Percentiles rank a stretch among this genome's conserved stretches.
These are phyloP conservation scores for Drosophila busckii DNA, from an alignment of 1,140 invertebrate genomes.

Conservation along the genomic window DNA sequence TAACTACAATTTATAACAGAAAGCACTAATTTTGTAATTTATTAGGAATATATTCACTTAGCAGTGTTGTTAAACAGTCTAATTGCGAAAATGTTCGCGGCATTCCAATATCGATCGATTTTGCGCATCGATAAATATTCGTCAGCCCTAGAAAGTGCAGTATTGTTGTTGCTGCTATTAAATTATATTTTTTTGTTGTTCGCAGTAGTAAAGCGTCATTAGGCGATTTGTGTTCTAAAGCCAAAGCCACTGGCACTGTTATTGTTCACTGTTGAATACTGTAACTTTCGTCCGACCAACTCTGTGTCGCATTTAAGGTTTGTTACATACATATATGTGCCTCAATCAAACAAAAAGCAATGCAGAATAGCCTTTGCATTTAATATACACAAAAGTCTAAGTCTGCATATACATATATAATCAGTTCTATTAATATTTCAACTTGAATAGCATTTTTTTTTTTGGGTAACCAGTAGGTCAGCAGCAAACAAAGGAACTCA, in stretches of 20 bases:
- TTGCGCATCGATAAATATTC: slow-evolving; percentile 5
- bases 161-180: slow-evolving; percentile 14
- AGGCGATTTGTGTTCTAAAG: slow-evolving; percentile 10
- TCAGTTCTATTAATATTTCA: too few relatives aligned
- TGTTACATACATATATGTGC: not conserved
- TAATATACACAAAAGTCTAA: too few relatives aligned
- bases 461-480: too few relatives aligned
- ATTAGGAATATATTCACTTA: too few relatives aligned
- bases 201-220: slow-evolving; percentile 14
- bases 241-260: not conserved
- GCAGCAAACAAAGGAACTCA: slow-evolving; percentile 53
- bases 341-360: slow-evolving; percentile 11
- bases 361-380: slow-evolving; percentile 24
- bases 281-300: not conserved
- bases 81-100: not conserved
- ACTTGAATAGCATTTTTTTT: too few relatives aligned
- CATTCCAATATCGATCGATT: slow-evolving; percentile 1
- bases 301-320: slow-evolving; percentile 12
- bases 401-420: too few relatives aligned
- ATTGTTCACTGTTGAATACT: too few relatives aligned
- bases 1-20: too few relatives aligned
- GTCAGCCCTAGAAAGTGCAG: slow-evolving; percentile 17
- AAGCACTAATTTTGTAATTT: too few relatives aligned
- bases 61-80: too few relatives aligned
- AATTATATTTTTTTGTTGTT: slow-evolving; percentile 4